phyloP scores from a whole-genome alignment of 2,797 vertebrate genomes.

The Acestrorhynchus altus region DNA sequence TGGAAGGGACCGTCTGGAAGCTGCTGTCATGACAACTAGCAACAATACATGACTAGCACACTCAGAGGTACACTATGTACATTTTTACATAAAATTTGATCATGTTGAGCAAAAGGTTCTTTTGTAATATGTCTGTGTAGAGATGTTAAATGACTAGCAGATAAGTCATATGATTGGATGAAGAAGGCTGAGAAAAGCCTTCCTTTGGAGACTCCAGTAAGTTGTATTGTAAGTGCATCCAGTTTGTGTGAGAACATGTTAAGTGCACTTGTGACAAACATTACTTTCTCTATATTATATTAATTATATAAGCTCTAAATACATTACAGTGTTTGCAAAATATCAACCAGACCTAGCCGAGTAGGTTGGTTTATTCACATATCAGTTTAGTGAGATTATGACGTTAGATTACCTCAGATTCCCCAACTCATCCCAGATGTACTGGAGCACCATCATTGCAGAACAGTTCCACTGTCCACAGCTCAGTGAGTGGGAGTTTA shows the following conservation, averaged over 20 bases:
- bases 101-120: background rate
- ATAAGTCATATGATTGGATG: background rate
- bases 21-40: conserved; percentile 53
- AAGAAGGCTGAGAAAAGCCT: background rate
- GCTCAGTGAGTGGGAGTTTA: no score
- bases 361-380: no score
- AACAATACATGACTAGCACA: conserved; percentile 31
- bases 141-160: background rate
- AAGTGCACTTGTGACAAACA: background rate
- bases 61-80: conserved; percentile 13
- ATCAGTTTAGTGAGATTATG: no score
- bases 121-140: background rate
- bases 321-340: no score
- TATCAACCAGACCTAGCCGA: no score
- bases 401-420: no score
- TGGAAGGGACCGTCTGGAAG: background rate
- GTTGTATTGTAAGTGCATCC: no score
- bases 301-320: background rate
- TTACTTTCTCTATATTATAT: background rate
- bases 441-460: no score
- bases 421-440: no score
- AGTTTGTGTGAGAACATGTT: background rate
- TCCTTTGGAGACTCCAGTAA: background rate
- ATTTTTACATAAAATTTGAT: conserved; percentile 6
- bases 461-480: no score